phyloP scores from a whole-genome alignment of 2,113 vertebrate species.

The Xenus cinereus region DNA sequence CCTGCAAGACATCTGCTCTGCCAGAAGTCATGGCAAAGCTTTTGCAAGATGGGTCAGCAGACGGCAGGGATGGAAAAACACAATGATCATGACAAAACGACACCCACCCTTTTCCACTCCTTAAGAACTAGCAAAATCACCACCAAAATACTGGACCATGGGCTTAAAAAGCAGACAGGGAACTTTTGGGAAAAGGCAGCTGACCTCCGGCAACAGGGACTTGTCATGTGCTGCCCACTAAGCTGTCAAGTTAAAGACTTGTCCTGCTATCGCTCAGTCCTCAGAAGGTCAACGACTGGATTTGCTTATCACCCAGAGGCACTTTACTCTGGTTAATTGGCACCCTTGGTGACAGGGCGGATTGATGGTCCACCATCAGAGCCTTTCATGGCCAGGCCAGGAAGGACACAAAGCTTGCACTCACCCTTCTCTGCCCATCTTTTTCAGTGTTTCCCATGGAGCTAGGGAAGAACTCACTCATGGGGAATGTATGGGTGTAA shows the following conservation, averaged over 20 bases:
- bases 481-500: neutral
- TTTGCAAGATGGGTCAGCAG: constrained; percentile 12
- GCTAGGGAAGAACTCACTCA: neutral
- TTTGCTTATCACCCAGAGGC: constrained; percentile 48
- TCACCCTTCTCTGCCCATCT: accelerated
- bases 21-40: constrained; percentile 37
- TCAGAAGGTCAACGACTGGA: constrained; percentile 49
- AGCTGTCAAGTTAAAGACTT: constrained; percentile 27
- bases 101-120: neutral
- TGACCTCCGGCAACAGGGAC: neutral
- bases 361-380: constrained; percentile 33
- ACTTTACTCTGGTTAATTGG: constrained; percentile 52
- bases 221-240: neutral
- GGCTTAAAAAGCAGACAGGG: neutral
- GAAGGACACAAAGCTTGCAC: neutral
- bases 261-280: constrained; percentile 37
- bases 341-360: neutral
- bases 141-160: neutral
- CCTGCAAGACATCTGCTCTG: constrained; percentile 48
- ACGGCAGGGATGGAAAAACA: constrained; percentile 30
- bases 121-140: neutral
- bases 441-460: neutral
- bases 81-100: neutral
- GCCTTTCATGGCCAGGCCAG: neutral
- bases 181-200: neutral